phyloP scores from a whole-genome alignment of 2,797 vertebrate species.

The Pseudotriccus pelzelni region DNA sequence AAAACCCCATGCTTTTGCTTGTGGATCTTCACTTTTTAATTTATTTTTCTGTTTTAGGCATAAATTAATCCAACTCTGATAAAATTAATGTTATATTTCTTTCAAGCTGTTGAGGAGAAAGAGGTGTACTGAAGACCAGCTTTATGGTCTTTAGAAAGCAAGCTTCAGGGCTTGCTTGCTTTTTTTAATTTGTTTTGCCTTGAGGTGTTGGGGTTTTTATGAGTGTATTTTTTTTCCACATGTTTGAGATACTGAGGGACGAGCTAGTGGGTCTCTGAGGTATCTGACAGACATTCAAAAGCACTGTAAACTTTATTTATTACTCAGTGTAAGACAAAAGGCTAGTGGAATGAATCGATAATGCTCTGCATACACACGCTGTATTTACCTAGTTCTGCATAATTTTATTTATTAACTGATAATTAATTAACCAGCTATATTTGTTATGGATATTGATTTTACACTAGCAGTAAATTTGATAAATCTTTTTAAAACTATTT shows the following conservation, averaged over 20 bases:
- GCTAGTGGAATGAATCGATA: background rate
- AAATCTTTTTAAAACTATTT: constrained; percentile 4
- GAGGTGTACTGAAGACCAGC: background rate
- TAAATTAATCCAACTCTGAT: background rate
- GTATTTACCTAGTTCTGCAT: background rate
- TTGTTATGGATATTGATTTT: constrained; percentile 10
- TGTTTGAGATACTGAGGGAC: background rate
- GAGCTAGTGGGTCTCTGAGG: background rate
- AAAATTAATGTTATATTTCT: background rate
- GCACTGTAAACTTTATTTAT: background rate
- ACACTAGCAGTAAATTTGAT: background rate
- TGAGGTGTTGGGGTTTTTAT: background rate
- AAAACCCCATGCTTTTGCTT: background rate
- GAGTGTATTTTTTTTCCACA: background rate
- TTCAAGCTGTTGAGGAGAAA: background rate
- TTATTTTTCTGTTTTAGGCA: background rate
- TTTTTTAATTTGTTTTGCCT: background rate
- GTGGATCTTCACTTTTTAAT: background rate
- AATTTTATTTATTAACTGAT: constrained; percentile 2
- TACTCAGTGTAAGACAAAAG: background rate
- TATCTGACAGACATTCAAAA: background rate
- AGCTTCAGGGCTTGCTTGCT: background rate
- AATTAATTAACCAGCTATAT: background rate
- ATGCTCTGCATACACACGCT: background rate
- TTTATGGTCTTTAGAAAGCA: background rate